Conservation (phyloP, 92 coral and sea anemone genomes). For the Plumapathes pennacea region DNA sequence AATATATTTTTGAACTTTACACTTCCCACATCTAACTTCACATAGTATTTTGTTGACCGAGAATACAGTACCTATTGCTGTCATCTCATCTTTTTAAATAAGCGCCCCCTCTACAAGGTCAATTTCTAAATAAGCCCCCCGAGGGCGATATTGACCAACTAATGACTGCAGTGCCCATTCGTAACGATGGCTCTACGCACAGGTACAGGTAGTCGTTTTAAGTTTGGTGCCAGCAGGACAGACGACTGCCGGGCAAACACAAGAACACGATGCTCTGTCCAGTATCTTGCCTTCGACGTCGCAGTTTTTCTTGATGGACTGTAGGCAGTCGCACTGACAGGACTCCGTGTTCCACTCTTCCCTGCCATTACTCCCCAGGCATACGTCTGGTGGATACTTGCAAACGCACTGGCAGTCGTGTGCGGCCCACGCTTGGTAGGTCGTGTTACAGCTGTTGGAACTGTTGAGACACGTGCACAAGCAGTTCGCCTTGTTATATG, state of each 20-base stretch:
- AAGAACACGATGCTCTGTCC: conserved; percentile 1
- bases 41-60: no score
- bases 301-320: conserved; percentile 5
- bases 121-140: no score
- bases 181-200: conserved; percentile 9
- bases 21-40: no score
- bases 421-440: not conserved
- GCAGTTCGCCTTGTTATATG: not conserved
- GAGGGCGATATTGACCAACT: no score
- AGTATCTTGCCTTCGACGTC: not conserved
- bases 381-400: not conserved
- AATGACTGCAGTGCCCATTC: no score
- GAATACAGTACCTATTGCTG: no score
- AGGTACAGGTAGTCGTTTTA: conserved; percentile 21
- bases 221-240: not conserved
- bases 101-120: no score
- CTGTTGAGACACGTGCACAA: conserved; percentile 1
- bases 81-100: no score
- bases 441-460: not conserved
- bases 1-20: no score
- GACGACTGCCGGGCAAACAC: conserved; percentile 1
- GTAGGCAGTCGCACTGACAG: conserved; percentile 17
- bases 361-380: conserved; percentile 1
- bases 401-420: conserved; percentile 11
- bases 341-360: conserved; percentile 1